Percentiles rank a stretch among this genome's conserved stretches.
phyloP scores from a whole-genome alignment of 2,888 invertebrate genomes.

The Oasisia sp. region DNA sequence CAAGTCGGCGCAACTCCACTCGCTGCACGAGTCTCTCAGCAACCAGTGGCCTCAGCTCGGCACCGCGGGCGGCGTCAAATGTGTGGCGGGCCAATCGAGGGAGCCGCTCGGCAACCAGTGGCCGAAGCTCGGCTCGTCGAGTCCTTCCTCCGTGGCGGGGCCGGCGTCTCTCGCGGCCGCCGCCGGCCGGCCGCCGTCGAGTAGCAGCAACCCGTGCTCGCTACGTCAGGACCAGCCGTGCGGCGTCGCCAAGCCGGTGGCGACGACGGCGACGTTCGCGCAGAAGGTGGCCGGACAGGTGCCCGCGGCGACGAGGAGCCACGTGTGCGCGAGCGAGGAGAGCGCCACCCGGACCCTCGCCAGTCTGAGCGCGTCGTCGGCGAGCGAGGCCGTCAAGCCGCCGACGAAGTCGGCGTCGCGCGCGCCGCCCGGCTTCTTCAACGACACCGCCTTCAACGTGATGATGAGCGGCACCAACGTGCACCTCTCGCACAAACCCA shows the following conservation, averaged over 20 bases:
- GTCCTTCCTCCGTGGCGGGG: neutral
- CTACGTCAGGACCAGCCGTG: neutral
- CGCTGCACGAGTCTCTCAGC: neutral
- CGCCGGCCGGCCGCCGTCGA: neutral
- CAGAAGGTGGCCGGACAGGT: neutral
- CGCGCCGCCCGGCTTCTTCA: neutral
- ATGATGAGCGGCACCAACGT: neutral
- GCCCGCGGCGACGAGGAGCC: neutral
- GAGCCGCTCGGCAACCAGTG: neutral
- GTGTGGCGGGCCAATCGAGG: neutral
- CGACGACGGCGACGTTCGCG: constrained; percentile 11
- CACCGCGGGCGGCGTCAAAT: neutral
- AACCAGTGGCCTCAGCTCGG: neutral
- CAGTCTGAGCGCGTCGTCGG: constrained; percentile 7
- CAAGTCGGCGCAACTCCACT: neutral
- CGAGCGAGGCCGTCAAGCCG: neutral
- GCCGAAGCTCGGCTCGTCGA: constrained; percentile 6
- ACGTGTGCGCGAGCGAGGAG: neutral
- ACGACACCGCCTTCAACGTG: constrained; percentile 17
- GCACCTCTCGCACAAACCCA: neutral
- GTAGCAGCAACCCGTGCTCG: neutral
- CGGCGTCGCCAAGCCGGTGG: neutral
- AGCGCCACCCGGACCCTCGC: neutral
- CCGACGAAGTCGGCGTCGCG: neutral
- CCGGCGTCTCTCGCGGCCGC: neutral